Evolutionary conservation across 2,888 invertebrate genomes (phyloP), one percentile per base, ranked within the genome.

Genomic region (Hypercompe scribonia): DNA sequence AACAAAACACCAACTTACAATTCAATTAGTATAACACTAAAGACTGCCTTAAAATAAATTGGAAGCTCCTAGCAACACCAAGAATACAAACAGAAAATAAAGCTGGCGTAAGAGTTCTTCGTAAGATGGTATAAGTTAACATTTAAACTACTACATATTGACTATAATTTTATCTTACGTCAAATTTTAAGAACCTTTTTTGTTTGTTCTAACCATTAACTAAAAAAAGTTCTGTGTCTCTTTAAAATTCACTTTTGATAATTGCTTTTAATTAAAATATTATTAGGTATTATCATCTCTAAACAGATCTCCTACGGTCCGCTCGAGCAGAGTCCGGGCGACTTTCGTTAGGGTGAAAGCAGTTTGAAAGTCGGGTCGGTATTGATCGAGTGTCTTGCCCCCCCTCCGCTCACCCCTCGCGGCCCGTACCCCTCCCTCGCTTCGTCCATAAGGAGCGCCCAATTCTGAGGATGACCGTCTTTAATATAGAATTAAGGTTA

Each of bases 341-440:
- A 95, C 95, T 95, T 95, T 95, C 95, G 93, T 94, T 94, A 95
- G 95, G 95, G 95, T 93, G 95, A 95, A 95, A 95, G 94, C 95
- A 95, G 95, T 95, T 95, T 95, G 95, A 95, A 95, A 95, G 95
- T 95, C 95, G 95, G 94, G 94, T 92, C 93, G 92, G 95, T 95
- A 95, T 95, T 95, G 95, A 95, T 95, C 95, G 94, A 94, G 94
- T 95, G 94, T 94, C 95, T 95, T 95, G 88, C 92, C 90, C 86
- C 68, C 89, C 87, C 86, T 85, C 84, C 82, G 85, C 83, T 77
- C 82, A 83, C 79, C 81, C 83, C 82, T 85, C 84, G 86, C 87
- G 84, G 80, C 85, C 85, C 84, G 86, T 80, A 80, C 75, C 86
- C 78, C 84, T 77, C 79, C 84, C 81, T 84, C 82, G 83, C 82